Base-by-base conservation (phyloP, 2,113 vertebrate species). In the Pao palembangensis region DNA sequence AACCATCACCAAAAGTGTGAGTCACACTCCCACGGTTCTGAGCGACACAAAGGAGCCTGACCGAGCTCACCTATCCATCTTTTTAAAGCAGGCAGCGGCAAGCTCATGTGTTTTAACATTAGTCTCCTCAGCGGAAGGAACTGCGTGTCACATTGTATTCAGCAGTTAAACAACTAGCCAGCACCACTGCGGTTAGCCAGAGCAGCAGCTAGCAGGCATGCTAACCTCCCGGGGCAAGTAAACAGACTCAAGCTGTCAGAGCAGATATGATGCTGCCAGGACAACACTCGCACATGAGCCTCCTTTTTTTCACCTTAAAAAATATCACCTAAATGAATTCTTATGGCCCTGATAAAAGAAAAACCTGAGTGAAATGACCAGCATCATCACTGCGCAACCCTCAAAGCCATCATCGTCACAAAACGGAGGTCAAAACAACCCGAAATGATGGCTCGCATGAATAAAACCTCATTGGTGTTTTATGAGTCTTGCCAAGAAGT, bases 81-180 rank as follows among this genome's bases (percentile, higher is more conserved):
- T 61, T 65, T 47, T 28, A 20, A 31, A 11, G 23, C 52, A 23
- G 74, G 54, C 43, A 58, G 31, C 44, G 42, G 50, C 25, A 28
- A 28, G 25, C 25, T 5, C 25, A 28, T 28, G 25, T 28, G 25
- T 13, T 64, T 69, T 62, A 15, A 49, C 60, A 62, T 66, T 65
- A 71, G 56, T 54, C 62, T 82, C 71, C 67, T 71, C 28, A 49
- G 64, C 58, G 75, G 73, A 89, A 80, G 77, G 71, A 55, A 62
- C 34, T 38, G 34, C 61, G 53, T 85, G 85, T 88, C 83, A 85
- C 64, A 76, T 78, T 77, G 23, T 61, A 82, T 89, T 82, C 80
- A 63, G n/a, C 64, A 69, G 18, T 61, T n/a, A 10, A 34, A 63
- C 67, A 58, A 77, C 64, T 56, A 59, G 72, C 72, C 18, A 12